These are phyloP conservation scores for Puntigrus tetrazona DNA, from an alignment of 2,113 vertebrate species.

Conservation along the genomic window DNA sequence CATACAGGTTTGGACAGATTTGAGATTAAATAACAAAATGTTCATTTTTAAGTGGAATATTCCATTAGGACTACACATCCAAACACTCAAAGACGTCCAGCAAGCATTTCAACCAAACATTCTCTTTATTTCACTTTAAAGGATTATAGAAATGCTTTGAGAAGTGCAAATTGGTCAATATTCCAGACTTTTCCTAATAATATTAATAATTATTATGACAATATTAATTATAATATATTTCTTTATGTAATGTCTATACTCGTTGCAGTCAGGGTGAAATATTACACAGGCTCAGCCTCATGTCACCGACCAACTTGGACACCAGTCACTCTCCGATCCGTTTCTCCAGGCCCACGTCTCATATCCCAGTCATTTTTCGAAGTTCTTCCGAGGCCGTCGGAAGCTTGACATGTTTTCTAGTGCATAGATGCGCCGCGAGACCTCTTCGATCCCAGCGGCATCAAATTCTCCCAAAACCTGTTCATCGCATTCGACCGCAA, in stretches of 20 bases:
- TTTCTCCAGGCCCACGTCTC: conserved; percentile 20
- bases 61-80: neutral
- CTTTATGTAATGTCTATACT: conserved; percentile 42
- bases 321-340: neutral
- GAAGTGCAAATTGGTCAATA: conserved; percentile 83
- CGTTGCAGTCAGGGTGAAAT: conserved; percentile 39
- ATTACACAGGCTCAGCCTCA: conserved; percentile 7
- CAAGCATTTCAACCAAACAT: conserved; percentile 55
- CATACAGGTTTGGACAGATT: too few relatives aligned
- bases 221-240: conserved; percentile 49
- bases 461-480: conserved; percentile 92
- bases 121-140: conserved; percentile 65
- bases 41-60: neutral
- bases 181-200: conserved; percentile 62
- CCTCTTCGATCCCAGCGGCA: conserved; percentile 86
- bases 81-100: conserved; percentile 63
- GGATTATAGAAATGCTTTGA: conserved; percentile 77
- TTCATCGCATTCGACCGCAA: conserved; percentile 94
- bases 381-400: conserved; percentile 89
- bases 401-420: conserved; percentile 95
- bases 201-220: conserved; percentile 42
- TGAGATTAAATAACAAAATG: neutral
- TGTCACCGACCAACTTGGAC: neutral
- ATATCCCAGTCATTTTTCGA: conserved; percentile 83
- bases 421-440: conserved; percentile 95